Percentiles rank a stretch among this genome's conserved stretches.
Conservation (phyloP, 2,797 vertebrate genomes). For the Galaxias olidus region DNA sequence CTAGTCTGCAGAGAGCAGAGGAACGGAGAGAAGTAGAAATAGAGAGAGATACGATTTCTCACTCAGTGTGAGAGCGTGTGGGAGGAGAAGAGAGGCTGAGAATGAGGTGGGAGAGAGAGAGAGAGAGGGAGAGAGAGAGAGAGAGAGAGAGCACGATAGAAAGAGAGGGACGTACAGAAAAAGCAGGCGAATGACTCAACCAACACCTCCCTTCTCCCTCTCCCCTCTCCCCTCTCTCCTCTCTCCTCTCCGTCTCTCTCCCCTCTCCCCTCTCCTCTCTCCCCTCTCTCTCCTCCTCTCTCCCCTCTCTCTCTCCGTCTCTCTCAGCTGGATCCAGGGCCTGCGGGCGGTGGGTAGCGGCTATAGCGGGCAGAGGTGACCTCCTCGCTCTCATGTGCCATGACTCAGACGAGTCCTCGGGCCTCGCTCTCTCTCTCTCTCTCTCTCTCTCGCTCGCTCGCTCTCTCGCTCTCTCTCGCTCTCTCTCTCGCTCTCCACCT, state of each 20-base stretch:
- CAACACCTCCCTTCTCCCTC: background rate
- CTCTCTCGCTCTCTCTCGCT: no score
- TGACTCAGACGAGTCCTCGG: no score
- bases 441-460: no score
- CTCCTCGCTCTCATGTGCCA: no score
- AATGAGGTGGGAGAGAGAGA: constrained; percentile 1
- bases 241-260: constrained; percentile 33
- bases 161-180: background rate
- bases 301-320: constrained; percentile 19
- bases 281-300: constrained; percentile 2
- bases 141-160: constrained; percentile 46
- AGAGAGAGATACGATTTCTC: constrained; percentile 55
- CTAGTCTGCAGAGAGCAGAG: no score
- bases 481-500: no score
- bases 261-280: constrained; percentile 25
- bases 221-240: constrained; percentile 10
- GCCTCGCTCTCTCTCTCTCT: no score
- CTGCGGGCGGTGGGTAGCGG: no score
- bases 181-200: background rate
- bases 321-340: constrained; percentile 12
- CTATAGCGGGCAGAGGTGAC: no score
- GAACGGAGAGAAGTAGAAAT: no score
- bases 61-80: constrained; percentile 68
- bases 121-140: constrained; percentile 28
- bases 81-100: constrained; percentile 65